phyloP scores from a whole-genome alignment of 2,888 invertebrate species.

The Beris morrisii region DNA sequence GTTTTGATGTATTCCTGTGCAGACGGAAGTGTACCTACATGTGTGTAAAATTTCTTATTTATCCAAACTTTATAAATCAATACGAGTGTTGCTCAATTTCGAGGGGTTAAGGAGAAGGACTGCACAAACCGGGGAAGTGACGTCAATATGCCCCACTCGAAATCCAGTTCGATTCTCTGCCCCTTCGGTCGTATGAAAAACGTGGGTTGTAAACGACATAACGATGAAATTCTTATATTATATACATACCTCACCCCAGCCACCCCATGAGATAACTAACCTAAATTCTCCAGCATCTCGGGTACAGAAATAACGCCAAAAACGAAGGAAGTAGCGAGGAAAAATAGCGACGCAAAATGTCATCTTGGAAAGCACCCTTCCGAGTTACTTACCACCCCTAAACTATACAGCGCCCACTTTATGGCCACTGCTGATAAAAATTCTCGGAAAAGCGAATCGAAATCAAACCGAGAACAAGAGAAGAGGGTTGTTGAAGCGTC shows the following conservation, averaged over 20 bases:
- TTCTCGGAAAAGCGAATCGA: slow-evolving; percentile 33
- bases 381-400: slow-evolving; percentile 15
- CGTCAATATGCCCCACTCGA: slow-evolving; percentile 21
- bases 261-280: neutral
- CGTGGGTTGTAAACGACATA: too few species aligned
- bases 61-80: slow-evolving; percentile 9
- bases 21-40: neutral
- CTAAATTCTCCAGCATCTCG: slow-evolving; percentile 25
- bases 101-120: neutral
- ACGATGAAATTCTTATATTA: neutral
- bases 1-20: neutral
- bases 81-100: slow-evolving; percentile 8
- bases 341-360: slow-evolving; percentile 25
- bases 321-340: too few species aligned
- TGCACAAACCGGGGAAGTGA: slow-evolving; percentile 28
- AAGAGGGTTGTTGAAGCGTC: slow-evolving; percentile 11
- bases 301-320: neutral
- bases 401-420: slow-evolving; percentile 8
- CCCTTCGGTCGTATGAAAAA: neutral
- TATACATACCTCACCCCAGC: neutral
- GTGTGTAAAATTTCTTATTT: slow-evolving; percentile 12
- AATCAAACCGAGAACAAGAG: neutral
- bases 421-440: slow-evolving; percentile 38
- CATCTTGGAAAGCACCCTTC: slow-evolving; percentile 18
- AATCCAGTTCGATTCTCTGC: too few species aligned